Evolutionary conservation across 1,140 invertebrate species (phyloP).

Genomic region (Trichonephila clavata): DNA sequence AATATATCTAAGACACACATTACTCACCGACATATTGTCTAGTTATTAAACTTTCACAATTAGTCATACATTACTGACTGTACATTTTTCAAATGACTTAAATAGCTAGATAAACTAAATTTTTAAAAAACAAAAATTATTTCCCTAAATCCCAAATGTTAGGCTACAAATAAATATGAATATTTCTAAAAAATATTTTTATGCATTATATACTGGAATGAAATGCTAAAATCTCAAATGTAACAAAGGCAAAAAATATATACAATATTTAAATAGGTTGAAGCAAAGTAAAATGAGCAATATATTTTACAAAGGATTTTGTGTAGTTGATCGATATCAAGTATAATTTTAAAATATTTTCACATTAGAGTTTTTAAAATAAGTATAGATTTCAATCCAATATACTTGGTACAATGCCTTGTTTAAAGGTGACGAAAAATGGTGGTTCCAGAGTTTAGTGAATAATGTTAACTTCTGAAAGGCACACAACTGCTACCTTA

Average conservation of each 20-base stretch:
- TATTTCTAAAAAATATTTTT: background rate
- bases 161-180: background rate
- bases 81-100: background rate
- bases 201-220: background rate
- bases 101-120: background rate
- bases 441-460: no score
- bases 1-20: background rate
- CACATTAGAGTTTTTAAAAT: no score
- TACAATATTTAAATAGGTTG: background rate
- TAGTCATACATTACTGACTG: background rate
- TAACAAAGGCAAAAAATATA: background rate
- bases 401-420: no score
- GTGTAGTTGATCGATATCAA: no score
- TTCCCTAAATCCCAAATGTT: background rate
- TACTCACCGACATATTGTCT: background rate
- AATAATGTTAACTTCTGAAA: no score
- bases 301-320: no score
- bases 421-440: no score
- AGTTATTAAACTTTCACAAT: background rate
- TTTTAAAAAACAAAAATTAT: background rate
- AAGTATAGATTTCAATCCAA: no score
- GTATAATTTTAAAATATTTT: no score
- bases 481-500: no score
- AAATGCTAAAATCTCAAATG: background rate
- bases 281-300: no score